These are phyloP conservation scores for Clavelina lepadiformis DNA, from an alignment of 23 tunicate species.

Conservation along the genomic window DNA sequence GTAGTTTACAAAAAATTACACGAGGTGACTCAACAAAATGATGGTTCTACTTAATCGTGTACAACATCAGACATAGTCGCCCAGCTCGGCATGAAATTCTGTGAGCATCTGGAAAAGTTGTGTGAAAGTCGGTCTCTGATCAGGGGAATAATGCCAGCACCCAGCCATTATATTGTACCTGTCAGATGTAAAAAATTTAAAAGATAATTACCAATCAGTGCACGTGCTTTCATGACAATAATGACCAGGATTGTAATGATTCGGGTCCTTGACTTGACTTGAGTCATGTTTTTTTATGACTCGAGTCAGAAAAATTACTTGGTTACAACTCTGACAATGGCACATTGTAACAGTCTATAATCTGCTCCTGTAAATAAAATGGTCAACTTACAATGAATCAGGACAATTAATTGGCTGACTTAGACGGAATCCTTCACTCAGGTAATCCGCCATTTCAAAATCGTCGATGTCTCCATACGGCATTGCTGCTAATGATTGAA, in stretches of 20 bases:
- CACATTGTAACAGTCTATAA: too few species aligned
- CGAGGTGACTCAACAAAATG: too few species aligned
- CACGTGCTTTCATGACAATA: too few species aligned
- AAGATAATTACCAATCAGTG: too few species aligned
- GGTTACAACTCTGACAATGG: too few species aligned
- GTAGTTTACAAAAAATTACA: too few species aligned
- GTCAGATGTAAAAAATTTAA: not conserved
- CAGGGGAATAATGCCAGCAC: constrained; percentile 94
- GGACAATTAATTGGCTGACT: constrained; percentile 90
- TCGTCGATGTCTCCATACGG: constrained; percentile 91
- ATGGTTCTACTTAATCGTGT: too few species aligned
- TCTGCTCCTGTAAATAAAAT: too few species aligned
- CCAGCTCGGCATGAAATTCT: constrained; percentile 78
- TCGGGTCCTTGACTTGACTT: too few species aligned
- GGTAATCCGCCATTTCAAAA: constrained; percentile 83
- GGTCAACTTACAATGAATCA: constrained; percentile 60
- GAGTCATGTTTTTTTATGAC: too few species aligned
- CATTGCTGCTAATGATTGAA: constrained; percentile 75
- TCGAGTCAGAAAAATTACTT: too few species aligned
- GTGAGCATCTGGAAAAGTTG: constrained; percentile 46
- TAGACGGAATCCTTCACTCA: constrained; percentile 72
- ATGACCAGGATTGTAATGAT: not conserved
- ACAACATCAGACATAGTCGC: constrained; percentile 79
- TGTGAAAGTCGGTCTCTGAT: constrained; percentile 73
- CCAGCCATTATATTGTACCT: constrained; percentile 81